Evolutionary conservation across 2,113 vertebrate species (phyloP), one percentile per base, ranked within the genome.

Genomic region (Paralichthys olivaceus): DNA sequence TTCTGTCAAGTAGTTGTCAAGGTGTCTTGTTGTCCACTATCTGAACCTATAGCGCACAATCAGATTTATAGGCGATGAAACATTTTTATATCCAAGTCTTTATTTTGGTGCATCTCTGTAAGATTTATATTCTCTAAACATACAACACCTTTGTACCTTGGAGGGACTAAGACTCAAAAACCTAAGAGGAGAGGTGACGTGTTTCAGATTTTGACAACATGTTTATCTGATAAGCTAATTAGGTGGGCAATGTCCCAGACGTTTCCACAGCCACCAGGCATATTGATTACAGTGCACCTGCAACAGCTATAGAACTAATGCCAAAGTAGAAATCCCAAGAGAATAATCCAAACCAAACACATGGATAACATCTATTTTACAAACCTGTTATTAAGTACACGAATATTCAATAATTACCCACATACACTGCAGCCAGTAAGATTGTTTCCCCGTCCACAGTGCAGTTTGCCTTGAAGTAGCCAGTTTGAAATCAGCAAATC

Each of bases 401-500:
- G 22, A 69, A 66, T 61, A 49, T 65, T 55, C 11, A 67, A 53
- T 14, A 71, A 51, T 55, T 60, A 64, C 57, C 43, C 2, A 74
- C 65, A 49, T 68, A 12, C 7, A 12, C 13, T 34, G 45, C 45
- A 32, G 53, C 60, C 57, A 66, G 11, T 63, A 25, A 20, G 9
- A 53, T 0, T 23, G 40, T 59, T 64, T 72, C 22, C 49, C 12
- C 25, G 57, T 76, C 61, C 81, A 28, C 70, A 32, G 32, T 54
- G 23, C 70, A 32, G 32, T 54, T 83, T 75, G 49, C 69, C 58
- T 66, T 59, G 45, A 87, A 76, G 54, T 57, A 81, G 56, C 45
- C 81, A 80, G 72, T 80, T 75, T 75, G 57, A 20, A 80, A 85
- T 82, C 81, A 79, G 32, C 63, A 79, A 53, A 60, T 67, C 23